Evolutionary conservation across 2,113 vertebrate genomes (phyloP).

Genomic region (Tragulus kanchil): DNA sequence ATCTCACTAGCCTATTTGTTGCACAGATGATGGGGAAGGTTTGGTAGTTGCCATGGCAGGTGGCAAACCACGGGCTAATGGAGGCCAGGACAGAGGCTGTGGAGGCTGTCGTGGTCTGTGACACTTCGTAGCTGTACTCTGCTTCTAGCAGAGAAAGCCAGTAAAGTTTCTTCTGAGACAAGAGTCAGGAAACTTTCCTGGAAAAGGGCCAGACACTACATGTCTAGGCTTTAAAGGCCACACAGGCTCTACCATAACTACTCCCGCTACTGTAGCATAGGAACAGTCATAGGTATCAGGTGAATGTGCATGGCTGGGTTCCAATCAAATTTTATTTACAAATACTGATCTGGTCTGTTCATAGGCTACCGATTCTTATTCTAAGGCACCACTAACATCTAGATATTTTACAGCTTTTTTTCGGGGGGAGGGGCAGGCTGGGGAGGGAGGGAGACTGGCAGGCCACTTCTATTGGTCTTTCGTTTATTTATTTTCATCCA

Average conservation of each 20-base stretch:
- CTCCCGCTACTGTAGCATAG: neutral
- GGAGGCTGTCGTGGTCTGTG: neutral
- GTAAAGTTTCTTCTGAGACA: neutral
- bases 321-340: neutral
- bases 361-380: neutral
- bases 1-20: neutral
- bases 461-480: too few species aligned
- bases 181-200: neutral
- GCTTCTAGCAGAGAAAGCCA: neutral
- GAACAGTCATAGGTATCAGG: neutral
- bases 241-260: accelerated
- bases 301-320: neutral
- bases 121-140: neutral
- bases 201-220: neutral
- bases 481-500: too few species aligned
- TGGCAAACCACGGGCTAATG: neutral
- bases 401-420: too few species aligned
- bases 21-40: neutral
- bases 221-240: accelerated
- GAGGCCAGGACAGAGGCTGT: neutral
- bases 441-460: too few species aligned
- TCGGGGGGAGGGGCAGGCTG: too few species aligned
- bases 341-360: neutral
- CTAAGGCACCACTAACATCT: neutral
- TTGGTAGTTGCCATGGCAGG: neutral